Evolutionary conservation across 2,888 invertebrate species (phyloP).

Genomic region (Dioctria rufipes): DNA sequence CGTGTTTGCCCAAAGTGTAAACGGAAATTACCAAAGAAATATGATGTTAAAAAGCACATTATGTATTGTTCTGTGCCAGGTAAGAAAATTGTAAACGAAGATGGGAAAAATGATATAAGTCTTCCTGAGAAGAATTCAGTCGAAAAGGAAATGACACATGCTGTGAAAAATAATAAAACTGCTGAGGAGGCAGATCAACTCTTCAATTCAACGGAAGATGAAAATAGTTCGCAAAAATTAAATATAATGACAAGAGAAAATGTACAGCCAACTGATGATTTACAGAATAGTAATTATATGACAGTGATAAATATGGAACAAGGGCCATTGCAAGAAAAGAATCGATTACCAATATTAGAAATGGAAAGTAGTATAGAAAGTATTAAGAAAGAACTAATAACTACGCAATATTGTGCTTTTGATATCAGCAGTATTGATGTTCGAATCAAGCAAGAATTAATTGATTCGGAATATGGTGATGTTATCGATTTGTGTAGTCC

Average conservation of each 20-base stretch:
- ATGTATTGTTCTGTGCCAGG: constrained; percentile 53
- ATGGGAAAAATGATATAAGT: not conserved
- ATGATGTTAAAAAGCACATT: constrained; percentile 57
- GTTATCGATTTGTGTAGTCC: not conserved
- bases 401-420: too few species aligned
- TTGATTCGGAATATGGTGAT: not conserved
- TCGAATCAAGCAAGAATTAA: constrained; percentile 2
- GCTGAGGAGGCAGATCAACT: not conserved
- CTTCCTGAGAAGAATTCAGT: not conserved
- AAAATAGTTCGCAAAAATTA: not conserved
- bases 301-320: constrained; percentile 69
- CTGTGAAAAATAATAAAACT: not conserved
- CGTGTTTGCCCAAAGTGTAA: constrained; percentile 68
- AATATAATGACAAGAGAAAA: not conserved
- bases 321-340: constrained; percentile 66
- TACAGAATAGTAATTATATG: constrained; percentile 67
- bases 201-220: not conserved
- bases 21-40: constrained; percentile 58
- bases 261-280: constrained; percentile 67
- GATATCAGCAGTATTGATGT: not conserved
- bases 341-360: constrained; percentile 11
- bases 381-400: too few species aligned
- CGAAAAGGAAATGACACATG: not conserved
- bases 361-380: not conserved
- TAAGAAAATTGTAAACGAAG: not conserved